A percentile compares a stretch with the other conserved stretches of the same genome.
Conservation (phyloP, 2,888 invertebrate genomes). For the Steinernema scapterisci region DNA sequence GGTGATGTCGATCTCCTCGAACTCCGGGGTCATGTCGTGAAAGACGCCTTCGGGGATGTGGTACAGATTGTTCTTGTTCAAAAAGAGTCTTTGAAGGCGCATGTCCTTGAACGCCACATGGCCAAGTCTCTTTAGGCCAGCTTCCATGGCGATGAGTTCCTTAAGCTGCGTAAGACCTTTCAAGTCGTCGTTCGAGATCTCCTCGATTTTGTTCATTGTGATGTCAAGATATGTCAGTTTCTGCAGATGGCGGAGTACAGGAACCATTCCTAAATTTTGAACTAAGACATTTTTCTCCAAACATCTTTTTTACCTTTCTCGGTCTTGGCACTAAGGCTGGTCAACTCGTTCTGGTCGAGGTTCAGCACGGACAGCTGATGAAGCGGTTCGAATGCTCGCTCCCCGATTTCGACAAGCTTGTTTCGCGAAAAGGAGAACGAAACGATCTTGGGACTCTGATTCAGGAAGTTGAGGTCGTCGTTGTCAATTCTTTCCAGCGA, state of each 20-base stretch:
- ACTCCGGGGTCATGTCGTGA: slow-evolving; percentile 48
- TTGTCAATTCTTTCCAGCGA: slow-evolving; percentile 48
- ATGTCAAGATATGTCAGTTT: slow-evolving; percentile 69
- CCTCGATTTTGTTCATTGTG: slow-evolving; percentile 68
- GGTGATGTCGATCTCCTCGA: slow-evolving; percentile 62
- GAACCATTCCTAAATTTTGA: slow-evolving; percentile 3
- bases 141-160: slow-evolving; percentile 62
- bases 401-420: slow-evolving; percentile 45
- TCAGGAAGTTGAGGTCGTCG: slow-evolving; percentile 58
- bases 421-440: slow-evolving; percentile 60
- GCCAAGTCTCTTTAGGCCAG: slow-evolving; percentile 62
- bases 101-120: slow-evolving; percentile 58
- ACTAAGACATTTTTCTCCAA: background rate
- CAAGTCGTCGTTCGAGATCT: slow-evolving; percentile 55
- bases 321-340: slow-evolving; percentile 50
- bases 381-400: slow-evolving; percentile 45
- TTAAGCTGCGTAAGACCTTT: slow-evolving; percentile 48
- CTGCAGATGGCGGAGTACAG: slow-evolving; percentile 65
- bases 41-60: slow-evolving; percentile 62
- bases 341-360: slow-evolving; percentile 68
- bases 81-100: slow-evolving; percentile 45
- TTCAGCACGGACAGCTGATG: slow-evolving; percentile 62
- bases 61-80: slow-evolving; percentile 64
- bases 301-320: slow-evolving; percentile 37
- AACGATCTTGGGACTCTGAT: slow-evolving; percentile 51